Conservation (phyloP, 2,797 vertebrate species). For the Lagodon rhomboides region DNA sequence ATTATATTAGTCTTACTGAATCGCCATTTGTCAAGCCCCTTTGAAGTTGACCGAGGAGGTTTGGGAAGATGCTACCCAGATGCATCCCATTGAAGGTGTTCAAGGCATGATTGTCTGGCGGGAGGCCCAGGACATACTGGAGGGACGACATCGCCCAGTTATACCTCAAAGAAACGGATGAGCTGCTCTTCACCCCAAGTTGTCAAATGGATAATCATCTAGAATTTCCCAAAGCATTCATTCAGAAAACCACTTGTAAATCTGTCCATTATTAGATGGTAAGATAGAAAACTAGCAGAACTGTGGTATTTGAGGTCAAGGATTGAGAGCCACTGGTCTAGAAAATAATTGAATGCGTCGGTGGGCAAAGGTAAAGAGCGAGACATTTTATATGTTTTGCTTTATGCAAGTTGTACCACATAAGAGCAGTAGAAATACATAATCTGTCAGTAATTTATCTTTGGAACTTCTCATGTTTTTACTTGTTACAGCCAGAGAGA, state of each 20-base stretch:
- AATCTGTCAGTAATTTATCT: conserved; percentile 14
- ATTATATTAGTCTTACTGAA: not conserved
- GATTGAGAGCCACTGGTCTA: not conserved
- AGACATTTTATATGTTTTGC: conserved; percentile 23
- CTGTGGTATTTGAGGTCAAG: conserved; percentile 8
- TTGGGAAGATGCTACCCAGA: conserved; percentile 7
- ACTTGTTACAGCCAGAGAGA: not conserved
- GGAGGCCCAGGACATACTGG: conserved; percentile 7
- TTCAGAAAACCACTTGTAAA: conserved; percentile 5
- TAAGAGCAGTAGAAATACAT: conserved; percentile 20
- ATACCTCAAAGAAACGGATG: not conserved
- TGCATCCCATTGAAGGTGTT: conserved; percentile 14
- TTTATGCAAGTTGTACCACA: conserved; percentile 5
- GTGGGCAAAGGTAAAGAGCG: not conserved
- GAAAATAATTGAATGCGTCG: conserved; percentile 3
- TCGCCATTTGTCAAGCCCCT: not conserved
- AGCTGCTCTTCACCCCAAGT: not conserved
- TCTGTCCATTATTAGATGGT: conserved; percentile 1
- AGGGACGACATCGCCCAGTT: not conserved
- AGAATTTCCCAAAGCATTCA: conserved; percentile 7
- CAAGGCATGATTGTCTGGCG: not conserved
- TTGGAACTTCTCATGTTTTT: conserved; percentile 29
- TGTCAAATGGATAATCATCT: conserved; percentile 7
- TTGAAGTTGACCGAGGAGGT: conserved; percentile 1
- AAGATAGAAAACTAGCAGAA: not conserved